phyloP scores from a whole-genome alignment of 2,888 invertebrate species.

The Pachydiplax longipennis region DNA sequence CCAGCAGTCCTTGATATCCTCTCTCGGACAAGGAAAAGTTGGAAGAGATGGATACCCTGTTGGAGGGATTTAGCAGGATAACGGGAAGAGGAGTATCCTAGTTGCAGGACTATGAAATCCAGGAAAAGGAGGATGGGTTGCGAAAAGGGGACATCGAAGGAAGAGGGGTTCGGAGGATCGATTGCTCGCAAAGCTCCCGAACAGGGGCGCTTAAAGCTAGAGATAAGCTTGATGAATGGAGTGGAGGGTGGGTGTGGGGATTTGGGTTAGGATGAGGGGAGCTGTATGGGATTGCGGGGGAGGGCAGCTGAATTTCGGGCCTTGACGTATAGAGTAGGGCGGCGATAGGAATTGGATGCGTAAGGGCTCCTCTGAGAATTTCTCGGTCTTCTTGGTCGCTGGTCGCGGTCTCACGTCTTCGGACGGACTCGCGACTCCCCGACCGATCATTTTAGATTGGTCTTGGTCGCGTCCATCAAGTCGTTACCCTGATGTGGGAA shows the following conservation, averaged over 20 bases:
- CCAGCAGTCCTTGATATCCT: background rate
- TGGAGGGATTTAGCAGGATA: background rate
- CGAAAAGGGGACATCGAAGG: background rate
- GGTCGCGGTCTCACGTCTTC: background rate
- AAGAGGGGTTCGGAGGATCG: conserved; percentile 13
- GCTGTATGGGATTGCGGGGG: background rate
- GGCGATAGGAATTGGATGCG: background rate
- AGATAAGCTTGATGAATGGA: conserved; percentile 45
- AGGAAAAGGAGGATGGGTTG: background rate
- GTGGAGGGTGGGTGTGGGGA: background rate
- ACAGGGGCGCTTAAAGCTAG: conserved; percentile 41
- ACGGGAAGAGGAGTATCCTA: background rate
- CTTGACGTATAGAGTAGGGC: background rate
- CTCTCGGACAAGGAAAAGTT: background rate
- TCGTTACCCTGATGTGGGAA: too few species aligned
- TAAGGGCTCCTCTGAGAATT: background rate
- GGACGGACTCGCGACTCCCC: background rate
- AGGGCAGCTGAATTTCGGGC: background rate
- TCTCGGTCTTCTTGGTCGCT: background rate
- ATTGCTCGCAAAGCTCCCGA: conserved; percentile 43
- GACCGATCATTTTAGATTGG: too few species aligned
- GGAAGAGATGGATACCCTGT: background rate
- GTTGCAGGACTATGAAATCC: background rate
- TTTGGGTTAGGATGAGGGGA: background rate
- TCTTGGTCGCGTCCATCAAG: too few species aligned